A percentile compares a stretch with the other conserved stretches of the same genome.
These are phyloP conservation scores for Limnephilus rhombicus DNA, from an alignment of 2,888 invertebrate genomes.

Conservation along the genomic window DNA sequence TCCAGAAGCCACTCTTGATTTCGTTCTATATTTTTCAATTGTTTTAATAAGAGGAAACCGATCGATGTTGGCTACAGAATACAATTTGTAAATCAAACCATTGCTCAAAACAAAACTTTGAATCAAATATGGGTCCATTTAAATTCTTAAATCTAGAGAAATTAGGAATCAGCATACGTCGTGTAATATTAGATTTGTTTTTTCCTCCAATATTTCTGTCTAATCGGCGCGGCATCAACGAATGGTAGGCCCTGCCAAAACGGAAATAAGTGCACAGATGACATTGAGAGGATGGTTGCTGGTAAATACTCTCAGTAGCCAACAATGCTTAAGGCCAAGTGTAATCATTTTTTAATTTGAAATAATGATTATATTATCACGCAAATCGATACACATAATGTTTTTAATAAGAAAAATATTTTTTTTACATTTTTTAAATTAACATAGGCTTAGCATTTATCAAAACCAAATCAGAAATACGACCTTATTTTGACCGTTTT, in stretches of 20 bases:
- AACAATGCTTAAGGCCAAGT: not conserved
- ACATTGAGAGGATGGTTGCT: conserved; percentile 24
- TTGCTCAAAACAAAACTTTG: too few species aligned
- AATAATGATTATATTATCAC: too few species aligned
- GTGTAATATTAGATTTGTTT: not conserved
- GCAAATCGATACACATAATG: too few species aligned
- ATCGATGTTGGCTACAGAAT: not conserved
- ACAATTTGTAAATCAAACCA: too few species aligned
- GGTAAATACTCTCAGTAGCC: conserved; percentile 5
- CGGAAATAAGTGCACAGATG: conserved; percentile 25
- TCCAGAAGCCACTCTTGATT: not conserved
- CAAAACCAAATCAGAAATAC: too few species aligned
- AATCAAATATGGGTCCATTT: not conserved
- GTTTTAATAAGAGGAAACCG: not conserved
- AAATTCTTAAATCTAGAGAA: not conserved
- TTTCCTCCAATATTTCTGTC: not conserved
- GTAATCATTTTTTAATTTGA: too few species aligned
- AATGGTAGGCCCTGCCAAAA: conserved; percentile 13
- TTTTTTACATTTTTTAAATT: too few species aligned
- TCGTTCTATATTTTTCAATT: not conserved
- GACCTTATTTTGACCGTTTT: too few species aligned
- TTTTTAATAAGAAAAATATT: too few species aligned
- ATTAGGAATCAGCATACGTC: not conserved
- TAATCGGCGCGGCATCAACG: not conserved
- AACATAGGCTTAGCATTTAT: too few species aligned